Percentiles rank a stretch among this genome's conserved stretches.
Evolutionary conservation across 1,140 invertebrate species (phyloP).

Genomic region (Alviniconcha marisindica): DNA sequence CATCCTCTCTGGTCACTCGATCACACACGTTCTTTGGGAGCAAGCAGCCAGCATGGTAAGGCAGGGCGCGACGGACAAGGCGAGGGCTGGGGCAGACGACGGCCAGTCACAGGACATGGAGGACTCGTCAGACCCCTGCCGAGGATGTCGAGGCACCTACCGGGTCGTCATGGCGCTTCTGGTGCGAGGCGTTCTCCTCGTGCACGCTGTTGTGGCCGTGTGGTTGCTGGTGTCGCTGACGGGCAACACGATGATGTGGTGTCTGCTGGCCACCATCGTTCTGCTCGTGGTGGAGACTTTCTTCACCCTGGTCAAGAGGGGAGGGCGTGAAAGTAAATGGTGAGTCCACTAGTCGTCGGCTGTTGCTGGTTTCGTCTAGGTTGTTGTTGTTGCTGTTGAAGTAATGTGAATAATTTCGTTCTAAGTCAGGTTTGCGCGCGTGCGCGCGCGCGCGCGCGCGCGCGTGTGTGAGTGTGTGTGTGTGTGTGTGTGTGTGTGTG

Average conservation of each 20-base stretch:
- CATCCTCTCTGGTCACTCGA: too few species aligned
- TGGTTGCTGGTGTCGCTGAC: constrained; percentile 21
- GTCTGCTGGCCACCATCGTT: neutral
- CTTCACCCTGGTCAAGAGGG: neutral
- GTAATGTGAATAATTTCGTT: neutral
- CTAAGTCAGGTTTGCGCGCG: too few species aligned
- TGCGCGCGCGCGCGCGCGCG: too few species aligned
- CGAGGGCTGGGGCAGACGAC: too few species aligned
- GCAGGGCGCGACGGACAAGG: too few species aligned
- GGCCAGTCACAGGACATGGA: too few species aligned
- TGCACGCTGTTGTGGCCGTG: neutral
- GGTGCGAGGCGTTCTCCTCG: neutral
- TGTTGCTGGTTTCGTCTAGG: neutral
- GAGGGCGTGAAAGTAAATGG: constrained; percentile 4
- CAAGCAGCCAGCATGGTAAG: too few species aligned
- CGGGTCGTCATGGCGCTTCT: neutral
- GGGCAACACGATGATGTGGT: neutral
- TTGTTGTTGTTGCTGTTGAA: neutral
- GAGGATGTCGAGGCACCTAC: neutral
- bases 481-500: too few species aligned
- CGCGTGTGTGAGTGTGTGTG: too few species aligned
- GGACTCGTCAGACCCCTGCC: too few species aligned
- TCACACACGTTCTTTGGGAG: too few species aligned
- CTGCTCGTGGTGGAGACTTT: neutral
- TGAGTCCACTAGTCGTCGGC: neutral